phyloP scores from a whole-genome alignment of 92 coral and sea anemone genomes.

The Palythoa grandiflora region DNA sequence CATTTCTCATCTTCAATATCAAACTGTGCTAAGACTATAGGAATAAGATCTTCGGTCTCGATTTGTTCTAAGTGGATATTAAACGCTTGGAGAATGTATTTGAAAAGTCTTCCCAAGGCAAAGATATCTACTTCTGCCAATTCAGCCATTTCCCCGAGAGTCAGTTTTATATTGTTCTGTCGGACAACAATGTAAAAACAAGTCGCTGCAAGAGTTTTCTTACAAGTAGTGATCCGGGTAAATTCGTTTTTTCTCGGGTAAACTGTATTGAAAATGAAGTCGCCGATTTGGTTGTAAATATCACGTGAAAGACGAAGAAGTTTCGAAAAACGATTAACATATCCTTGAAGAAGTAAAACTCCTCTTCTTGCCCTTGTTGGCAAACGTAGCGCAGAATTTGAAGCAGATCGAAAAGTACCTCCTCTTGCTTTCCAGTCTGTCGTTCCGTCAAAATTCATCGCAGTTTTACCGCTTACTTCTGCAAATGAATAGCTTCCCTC shows the following conservation, averaged over 20 bases:
- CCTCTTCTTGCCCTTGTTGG: conserved; percentile 29
- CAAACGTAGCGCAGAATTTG: conserved; percentile 22
- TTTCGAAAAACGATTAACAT: conserved; percentile 26
- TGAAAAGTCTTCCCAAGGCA: conserved; percentile 53
- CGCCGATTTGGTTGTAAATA: conserved; percentile 34
- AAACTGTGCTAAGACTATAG: conserved; percentile 61
- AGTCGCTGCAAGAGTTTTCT: conserved; percentile 48
- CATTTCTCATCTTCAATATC: conserved; percentile 53
- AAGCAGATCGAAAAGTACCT: conserved; percentile 15
- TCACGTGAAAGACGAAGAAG: conserved; percentile 53
- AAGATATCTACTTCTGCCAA: conserved; percentile 59
- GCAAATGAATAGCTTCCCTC: conserved; percentile 52
- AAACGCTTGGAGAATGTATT: conserved; percentile 33
- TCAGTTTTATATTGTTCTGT: conserved; percentile 60
- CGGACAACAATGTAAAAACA: conserved; percentile 76
- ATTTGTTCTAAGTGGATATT: conserved; percentile 48
- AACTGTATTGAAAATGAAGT: conserved; percentile 46
- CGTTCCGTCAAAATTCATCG: conserved; percentile 55
- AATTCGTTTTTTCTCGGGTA: conserved; percentile 23
- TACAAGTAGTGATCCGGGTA: conserved; percentile 8
- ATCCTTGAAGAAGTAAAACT: neutral
- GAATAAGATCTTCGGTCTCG: conserved; percentile 44
- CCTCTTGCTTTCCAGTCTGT: conserved; percentile 35
- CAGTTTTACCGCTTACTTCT: neutral
- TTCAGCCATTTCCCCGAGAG: conserved; percentile 65